Evolutionary conservation across 1,140 invertebrate species (phyloP), one percentile per base, ranked within the genome.

Genomic region (Drosophila suzukii): DNA sequence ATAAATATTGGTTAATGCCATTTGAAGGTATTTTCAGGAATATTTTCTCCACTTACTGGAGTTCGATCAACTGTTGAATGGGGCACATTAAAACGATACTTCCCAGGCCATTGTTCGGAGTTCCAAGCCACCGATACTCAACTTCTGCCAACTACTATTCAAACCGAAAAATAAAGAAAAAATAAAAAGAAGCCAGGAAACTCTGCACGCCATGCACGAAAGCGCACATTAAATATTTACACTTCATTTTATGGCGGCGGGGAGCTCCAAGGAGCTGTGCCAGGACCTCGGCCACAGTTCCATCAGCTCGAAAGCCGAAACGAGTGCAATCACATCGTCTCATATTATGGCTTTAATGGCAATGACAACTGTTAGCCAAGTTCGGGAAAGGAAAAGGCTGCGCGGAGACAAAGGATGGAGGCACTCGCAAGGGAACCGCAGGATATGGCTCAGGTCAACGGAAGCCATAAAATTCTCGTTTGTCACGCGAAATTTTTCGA

Each of bases 391-490:
- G 51, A 60, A 62, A 58, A 58, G 62, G 62, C 70, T 43, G 70
- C 49, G 53, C 38, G 51, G 34, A 66, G 46, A 79, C 76, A 79
- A 72, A 75, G 60, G 62, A 54, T 57, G 68, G 62, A 71, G 67
- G 53, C 53, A 41, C 59, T 61, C 57, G 61, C 81, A 76, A 83
- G 77, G 72, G 79, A 86, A 86, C 83, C 83, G 78, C 86, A 90
- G 88, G 88, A 90, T 90, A 90, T 89, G 81, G 84, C 84, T 74
- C 90, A 91, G 90, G 90, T 91, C 90, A 91, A 91, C 90, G 89
- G 90, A 91, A 91, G 89, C 89, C 90, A 91, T 91, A 91, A 91
- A 91, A 91, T 90, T 77, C 90, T 91, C 90, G 90, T 91, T 91
- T 91, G 90, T 91, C 90, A 91, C 90, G 90, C 90, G 90, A 91